Evolutionary conservation across 2,888 invertebrate genomes (phyloP).

Genomic region (Drosophila phalerata): DNA sequence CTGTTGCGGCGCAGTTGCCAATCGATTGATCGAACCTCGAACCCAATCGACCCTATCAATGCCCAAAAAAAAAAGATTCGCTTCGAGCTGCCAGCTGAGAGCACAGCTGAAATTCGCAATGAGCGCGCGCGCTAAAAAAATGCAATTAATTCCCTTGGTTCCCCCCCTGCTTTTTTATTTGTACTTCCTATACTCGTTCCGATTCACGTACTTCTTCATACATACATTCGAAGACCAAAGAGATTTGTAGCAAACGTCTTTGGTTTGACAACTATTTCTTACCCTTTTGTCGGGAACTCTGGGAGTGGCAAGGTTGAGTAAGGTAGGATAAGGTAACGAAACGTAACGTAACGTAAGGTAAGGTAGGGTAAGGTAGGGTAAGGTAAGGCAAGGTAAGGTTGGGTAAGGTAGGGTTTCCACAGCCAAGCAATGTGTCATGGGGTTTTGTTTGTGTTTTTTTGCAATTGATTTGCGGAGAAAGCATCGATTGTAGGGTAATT

Average conservation of each 20-base stretch:
- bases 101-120: slow-evolving; percentile 78
- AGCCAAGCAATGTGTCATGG: slow-evolving; percentile 72
- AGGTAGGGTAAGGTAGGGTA: slow-evolving; percentile 6
- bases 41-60: slow-evolving; percentile 44
- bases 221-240: slow-evolving; percentile 25
- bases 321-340: slow-evolving; percentile 40
- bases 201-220: slow-evolving; percentile 47
- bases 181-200: slow-evolving; percentile 41
- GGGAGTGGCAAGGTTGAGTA: slow-evolving; percentile 59
- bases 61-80: slow-evolving; percentile 21
- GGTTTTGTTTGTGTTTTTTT: slow-evolving; percentile 84
- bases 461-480: slow-evolving; percentile 84
- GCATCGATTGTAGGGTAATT: slow-evolving; percentile 83
- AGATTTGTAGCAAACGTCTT: slow-evolving; percentile 78
- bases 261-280: slow-evolving; percentile 52
- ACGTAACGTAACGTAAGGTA: slow-evolving; percentile 23
- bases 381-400: slow-evolving; percentile 38
- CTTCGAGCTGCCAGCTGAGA: slow-evolving; percentile 48
- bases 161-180: slow-evolving; percentile 34
- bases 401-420: slow-evolving; percentile 54
- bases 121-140: slow-evolving; percentile 79
- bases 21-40: slow-evolving; percentile 47
- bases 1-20: slow-evolving; percentile 67
- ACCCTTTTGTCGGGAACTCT: slow-evolving; percentile 52
- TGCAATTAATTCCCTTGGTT: slow-evolving; percentile 73